Base-by-base conservation (phyloP, 2,797 vertebrate genomes). In the Cossypha niveicapilla region DNA sequence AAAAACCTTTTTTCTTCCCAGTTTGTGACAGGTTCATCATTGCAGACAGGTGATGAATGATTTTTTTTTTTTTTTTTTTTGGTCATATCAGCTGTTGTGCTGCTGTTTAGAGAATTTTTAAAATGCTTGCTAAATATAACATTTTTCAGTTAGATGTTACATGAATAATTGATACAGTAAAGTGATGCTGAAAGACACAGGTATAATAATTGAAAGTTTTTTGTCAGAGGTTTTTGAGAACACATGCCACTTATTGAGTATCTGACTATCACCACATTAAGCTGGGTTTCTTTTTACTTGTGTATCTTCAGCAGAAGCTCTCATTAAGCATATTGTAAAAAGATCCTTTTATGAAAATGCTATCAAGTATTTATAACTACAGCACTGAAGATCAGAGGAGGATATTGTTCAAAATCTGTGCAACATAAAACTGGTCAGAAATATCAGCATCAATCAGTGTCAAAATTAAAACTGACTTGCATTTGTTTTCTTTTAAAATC, bases 21-120 rank as follows among this genome's bases (percentile, higher is more conserved):
- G 91, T 97, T 97, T 97, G 97, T 97, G 97, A 97, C 98, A 98
- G 98, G 98, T 98, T 98, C 98, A 98, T 98, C 97, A 97, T 91
- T 98, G 93, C 97, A 98, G 98, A 98, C 96, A 98, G 97, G 98
- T 98, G 98, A 98, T 98, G 98, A 98, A 98, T 72, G 98, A 98
- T 98, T 98, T 97, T 97, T 97, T 97, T 97, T 98, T 97, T 97
- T 97, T 97, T 98, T 98, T 97, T 97, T 97, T 97, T 98, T 98
- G 98, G 98, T 97, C 98, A 94, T 96, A 98, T 98, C 98, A 98
- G 98, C 97, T 98, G 96, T 98, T 85, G 85, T 97, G 97, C 96
- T 97, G 92, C 97, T 97, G 97, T 97, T 97, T 95, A 94, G 80
- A 96, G 87, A 94, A 81, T 94, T 96, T 95, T 94, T 8, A 25